Evolutionary conservation across 2,888 invertebrate species (phyloP).

Genomic region (Hydroisotoma schaefferi): DNA sequence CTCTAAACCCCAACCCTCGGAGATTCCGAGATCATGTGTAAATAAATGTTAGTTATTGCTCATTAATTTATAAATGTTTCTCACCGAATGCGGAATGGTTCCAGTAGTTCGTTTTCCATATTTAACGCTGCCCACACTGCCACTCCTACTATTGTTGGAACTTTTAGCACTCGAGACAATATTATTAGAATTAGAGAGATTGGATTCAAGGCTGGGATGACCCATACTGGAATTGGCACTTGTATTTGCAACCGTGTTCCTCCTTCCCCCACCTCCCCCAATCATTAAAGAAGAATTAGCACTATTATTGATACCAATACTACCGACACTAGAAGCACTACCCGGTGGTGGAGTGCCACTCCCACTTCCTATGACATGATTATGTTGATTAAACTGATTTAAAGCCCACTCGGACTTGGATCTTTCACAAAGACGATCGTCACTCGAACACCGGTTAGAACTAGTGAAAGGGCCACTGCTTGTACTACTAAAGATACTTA

Average conservation of each 20-base stretch:
- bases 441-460: constrained; percentile 35
- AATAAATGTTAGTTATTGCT: no score
- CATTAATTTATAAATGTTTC: no score
- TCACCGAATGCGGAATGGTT: no score
- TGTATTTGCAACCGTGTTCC: constrained; percentile 30
- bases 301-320: not conserved
- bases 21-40: no score
- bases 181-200: no score
- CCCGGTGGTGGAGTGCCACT: not conserved
- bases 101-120: no score
- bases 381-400: constrained; percentile 30
- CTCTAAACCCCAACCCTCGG: no score
- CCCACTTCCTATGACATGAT: constrained; percentile 3
- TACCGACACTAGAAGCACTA: not conserved
- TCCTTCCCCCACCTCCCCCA: constrained; percentile 10
- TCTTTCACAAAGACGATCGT: constrained; percentile 40
- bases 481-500: constrained; percentile 11
- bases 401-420: constrained; percentile 48
- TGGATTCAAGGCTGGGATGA: constrained; percentile 43
- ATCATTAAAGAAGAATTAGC: not conserved
- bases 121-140: no score
- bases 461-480: constrained; percentile 20
- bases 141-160: no score
- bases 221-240: constrained; percentile 7
- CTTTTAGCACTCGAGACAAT: no score